Conservation (phyloP, 2,888 invertebrate genomes). For the Rhagonycha fulva region DNA sequence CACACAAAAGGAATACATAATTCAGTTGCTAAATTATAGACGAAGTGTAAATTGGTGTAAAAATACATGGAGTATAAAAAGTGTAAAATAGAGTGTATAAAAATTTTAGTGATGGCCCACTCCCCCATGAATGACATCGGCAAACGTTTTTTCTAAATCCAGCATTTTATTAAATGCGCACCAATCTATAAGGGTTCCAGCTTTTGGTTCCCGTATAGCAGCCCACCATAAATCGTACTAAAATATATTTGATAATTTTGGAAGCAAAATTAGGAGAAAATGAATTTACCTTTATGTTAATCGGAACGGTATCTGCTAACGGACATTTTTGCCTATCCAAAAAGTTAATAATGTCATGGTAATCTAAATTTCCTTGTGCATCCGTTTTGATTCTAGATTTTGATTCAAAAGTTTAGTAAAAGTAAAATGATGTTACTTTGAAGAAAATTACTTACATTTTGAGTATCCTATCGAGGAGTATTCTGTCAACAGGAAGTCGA, state of each 20-base stretch:
- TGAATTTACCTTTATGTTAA: conserved; percentile 57
- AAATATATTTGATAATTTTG: conserved; percentile 27
- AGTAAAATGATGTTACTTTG: not conserved
- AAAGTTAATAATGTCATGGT: conserved; percentile 72
- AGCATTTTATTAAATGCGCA: conserved; percentile 57
- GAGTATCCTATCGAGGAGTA: conserved; percentile 72
- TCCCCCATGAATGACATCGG: conserved; percentile 49
- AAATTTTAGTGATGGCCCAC: not conserved
- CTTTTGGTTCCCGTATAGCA: conserved; percentile 52
- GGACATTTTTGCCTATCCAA: conserved; percentile 68
- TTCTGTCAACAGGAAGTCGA: conserved; percentile 68
- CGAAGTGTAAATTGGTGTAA: not conserved
- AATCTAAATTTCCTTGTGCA: conserved; percentile 66
- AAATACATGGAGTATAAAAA: not conserved
- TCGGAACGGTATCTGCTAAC: conserved; percentile 56
- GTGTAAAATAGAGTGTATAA: not conserved
- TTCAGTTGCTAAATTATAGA: not conserved
- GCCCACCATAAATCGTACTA: conserved; percentile 57
- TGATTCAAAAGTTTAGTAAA: not conserved
- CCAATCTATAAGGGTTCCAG: conserved; percentile 57
- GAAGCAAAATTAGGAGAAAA: not conserved
- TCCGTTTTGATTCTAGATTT: conserved; percentile 64
- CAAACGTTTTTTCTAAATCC: conserved; percentile 51
- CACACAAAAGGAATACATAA: not conserved
- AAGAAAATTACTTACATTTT: conserved; percentile 60